phyloP scores from a whole-genome alignment of 2,797 vertebrate genomes.

The Sarcoramphus papa region DNA sequence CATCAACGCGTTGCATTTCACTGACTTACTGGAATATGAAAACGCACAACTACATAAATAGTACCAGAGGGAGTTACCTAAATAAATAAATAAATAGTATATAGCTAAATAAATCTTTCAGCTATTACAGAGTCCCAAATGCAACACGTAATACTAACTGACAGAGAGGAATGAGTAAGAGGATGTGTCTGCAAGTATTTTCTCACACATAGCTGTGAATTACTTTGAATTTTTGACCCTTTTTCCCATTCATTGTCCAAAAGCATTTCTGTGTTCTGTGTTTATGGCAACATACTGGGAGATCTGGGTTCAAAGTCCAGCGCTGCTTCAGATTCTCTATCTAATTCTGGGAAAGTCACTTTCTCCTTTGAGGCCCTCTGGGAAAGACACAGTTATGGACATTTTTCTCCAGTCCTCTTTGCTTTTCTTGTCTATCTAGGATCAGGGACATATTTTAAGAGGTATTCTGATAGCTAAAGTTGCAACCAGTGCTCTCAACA shows the following conservation, averaged over 20 bases:
- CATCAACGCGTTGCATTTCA: neutral
- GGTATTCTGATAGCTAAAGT: neutral
- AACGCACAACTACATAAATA: neutral
- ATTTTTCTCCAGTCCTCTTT: neutral
- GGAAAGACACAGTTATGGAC: neutral
- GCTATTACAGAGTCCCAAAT: neutral
- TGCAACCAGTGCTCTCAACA: neutral
- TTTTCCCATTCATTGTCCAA: neutral
- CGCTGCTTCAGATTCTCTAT: neutral
- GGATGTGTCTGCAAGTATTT: neutral
- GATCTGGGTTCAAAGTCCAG: neutral
- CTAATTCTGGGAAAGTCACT: neutral
- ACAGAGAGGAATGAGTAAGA: constrained; percentile 15
- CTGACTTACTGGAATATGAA: neutral
- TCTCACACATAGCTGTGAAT: neutral
- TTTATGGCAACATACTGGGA: neutral
- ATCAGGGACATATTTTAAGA: neutral
- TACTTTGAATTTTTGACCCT: neutral
- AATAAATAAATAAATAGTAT: constrained; percentile 9
- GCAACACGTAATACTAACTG: neutral
- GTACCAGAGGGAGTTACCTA: constrained; percentile 11
- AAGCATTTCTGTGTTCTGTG: neutral
- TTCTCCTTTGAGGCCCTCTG: neutral
- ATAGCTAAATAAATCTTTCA: constrained; percentile 24
- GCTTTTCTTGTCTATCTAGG: neutral